phyloP scores from a whole-genome alignment of 2,113 vertebrate genomes.

The Taxidea taxus region DNA sequence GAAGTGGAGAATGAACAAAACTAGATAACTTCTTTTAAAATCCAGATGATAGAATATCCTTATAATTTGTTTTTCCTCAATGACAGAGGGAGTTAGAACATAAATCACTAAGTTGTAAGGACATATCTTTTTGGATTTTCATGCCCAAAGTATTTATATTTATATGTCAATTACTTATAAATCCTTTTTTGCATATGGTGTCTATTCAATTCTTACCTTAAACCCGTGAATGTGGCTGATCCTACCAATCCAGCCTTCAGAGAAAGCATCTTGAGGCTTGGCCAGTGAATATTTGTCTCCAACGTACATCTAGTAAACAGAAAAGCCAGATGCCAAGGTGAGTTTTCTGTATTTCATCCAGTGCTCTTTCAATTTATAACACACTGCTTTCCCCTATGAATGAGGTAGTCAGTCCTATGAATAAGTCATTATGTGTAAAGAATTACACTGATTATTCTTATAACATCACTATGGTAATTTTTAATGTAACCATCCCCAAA shows the following conservation, averaged over 20 bases:
- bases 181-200: neutral
- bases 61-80: neutral
- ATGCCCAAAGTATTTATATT: neutral
- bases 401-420: neutral
- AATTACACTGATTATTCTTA: neutral
- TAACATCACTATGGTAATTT: neutral
- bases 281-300: neutral
- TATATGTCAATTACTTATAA: neutral
- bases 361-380: neutral
- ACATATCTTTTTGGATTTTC: neutral
- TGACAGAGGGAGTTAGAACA: neutral
- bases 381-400: neutral
- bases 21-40: neutral
- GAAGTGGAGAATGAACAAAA: neutral
- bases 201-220: neutral
- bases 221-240: neutral
- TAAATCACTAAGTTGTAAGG: neutral
- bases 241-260: neutral
- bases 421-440: neutral
- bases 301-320: neutral
- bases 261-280: neutral
- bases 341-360: neutral
- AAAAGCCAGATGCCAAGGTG: neutral
- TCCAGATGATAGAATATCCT: neutral
- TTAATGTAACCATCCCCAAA: neutral